These are phyloP conservation scores for roundworm (Caenorhabditis elegans) DNA, from an alignment of 1,140 invertebrate species.

Conservation along the genomic window WBcel235 BX284606.5:4855001-4855500, in stretches of 20 bases:
- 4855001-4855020: neutral
- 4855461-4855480: neutral
- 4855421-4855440: constrained; percentile 41
- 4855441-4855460: neutral
- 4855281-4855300: neutral
- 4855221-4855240: neutral
- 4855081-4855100: neutral
- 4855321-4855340: neutral
- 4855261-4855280: neutral
- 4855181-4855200: constrained; percentile 24
- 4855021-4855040: neutral
- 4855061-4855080: neutral
- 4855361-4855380: neutral
- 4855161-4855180: constrained; percentile 23
- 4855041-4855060: neutral
- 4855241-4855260: neutral
- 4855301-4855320: neutral
- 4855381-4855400: constrained; percentile 46
- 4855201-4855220: constrained; percentile 8
- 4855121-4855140: neutral
- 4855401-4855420: constrained; percentile 54
- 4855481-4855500: too few relatives aligned
- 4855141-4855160: constrained; percentile 25
- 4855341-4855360: constrained; percentile 43
- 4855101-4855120: neutral